Evolutionary conservation across 2,113 vertebrate genomes (phyloP), one percentile per base, ranked within the genome.

Genomic region (Channa argus): DNA sequence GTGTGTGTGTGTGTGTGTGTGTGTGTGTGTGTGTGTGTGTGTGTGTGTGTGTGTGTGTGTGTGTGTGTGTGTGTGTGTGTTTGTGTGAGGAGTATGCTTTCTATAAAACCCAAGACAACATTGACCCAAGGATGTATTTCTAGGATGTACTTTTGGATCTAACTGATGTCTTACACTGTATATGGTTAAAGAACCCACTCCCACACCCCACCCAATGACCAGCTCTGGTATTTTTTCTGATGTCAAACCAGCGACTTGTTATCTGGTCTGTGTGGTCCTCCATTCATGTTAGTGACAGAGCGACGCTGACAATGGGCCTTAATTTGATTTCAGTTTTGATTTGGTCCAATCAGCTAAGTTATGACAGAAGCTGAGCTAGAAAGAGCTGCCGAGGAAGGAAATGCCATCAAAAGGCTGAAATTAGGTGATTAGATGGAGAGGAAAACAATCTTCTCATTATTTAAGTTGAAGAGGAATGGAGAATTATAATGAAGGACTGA

Each of bases 281-380:
- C 71, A 79, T 89, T 91, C 72, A 83, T 71, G 79, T 69, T 71
- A 51, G 79, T 69, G 66, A 80, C 65, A 34, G 64, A 78, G 67
- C 68, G 74, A 58, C 15, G 44, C 54, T 50, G 60, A 88, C 88
- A 89, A 85, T 82, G 79, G 79, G 46, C 72, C 53, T 89, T 91
- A 91, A 92, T 93, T 93, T 91, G 87, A 92, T 93, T 91, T 92
- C 61, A 76, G 72, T 72, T 80, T 71, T 88, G 89, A 91, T 88
- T 88, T 80, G 77, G 82, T 72, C 63, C 79, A 84, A 83, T 91
- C 82, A 77, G 51, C 60, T 85, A 47, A 66, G 77, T 77, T 85
- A 60, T 81, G 83, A 87, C 63, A 63, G 79, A 63, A 54, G 75
- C 79, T 43, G 37, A 52, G 58, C 64, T 58, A 67, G 71, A 75